Evolutionary conservation across 2,888 invertebrate genomes (phyloP).

Genomic region (Automeris io): DNA sequence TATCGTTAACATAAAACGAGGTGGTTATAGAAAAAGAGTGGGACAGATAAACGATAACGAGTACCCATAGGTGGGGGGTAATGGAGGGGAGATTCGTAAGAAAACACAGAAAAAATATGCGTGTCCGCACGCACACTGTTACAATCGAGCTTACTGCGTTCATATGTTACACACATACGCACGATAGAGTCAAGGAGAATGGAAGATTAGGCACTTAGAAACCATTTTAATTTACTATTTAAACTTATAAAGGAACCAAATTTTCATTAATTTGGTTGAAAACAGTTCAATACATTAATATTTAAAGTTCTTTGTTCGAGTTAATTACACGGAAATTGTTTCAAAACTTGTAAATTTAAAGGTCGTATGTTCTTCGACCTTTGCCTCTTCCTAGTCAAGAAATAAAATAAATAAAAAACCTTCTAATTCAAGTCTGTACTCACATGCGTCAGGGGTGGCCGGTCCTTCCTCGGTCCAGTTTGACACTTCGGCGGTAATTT

Average conservation of each 20-base stretch:
- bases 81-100: conserved; percentile 53
- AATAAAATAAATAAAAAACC: too few relatives aligned
- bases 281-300: too few relatives aligned
- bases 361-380: too few relatives aligned
- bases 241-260: conserved; percentile 29
- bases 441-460: conserved; percentile 75
- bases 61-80: conserved; percentile 57
- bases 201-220: conserved; percentile 60
- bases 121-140: conserved; percentile 56
- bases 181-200: conserved; percentile 47
- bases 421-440: conserved; percentile 33
- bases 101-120: conserved; percentile 71
- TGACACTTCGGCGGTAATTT: conserved; percentile 76
- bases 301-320: conserved; percentile 31
- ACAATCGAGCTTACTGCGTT: conserved; percentile 21
- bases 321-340: conserved; percentile 10
- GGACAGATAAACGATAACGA: conserved; percentile 67
- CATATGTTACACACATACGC: conserved; percentile 41
- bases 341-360: too few relatives aligned
- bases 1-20: conserved; percentile 32
- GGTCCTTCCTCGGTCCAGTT: conserved; percentile 74
- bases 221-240: conserved; percentile 20
- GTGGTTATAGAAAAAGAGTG: conserved; percentile 71
- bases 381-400: too few relatives aligned
- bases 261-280: too few relatives aligned